Evolutionary conservation across 2,888 invertebrate genomes (phyloP), one percentile per base, ranked within the genome.

Genomic region (Heteropelma amictum): DNA sequence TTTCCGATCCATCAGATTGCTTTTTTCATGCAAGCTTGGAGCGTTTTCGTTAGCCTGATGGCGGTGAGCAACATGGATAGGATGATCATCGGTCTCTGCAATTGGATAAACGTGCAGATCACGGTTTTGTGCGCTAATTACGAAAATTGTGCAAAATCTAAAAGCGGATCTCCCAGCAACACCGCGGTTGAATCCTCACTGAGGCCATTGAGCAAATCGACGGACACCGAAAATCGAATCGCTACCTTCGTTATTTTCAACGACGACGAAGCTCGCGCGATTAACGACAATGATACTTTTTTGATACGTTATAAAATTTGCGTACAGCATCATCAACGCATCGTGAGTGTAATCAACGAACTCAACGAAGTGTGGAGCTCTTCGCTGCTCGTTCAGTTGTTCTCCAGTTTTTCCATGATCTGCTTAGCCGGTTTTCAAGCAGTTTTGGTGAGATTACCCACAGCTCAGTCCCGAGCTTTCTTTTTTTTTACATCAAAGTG

Each of bases 391-490:
- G 79, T 81, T 49, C 88, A 88, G 75, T 79, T 87, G 47, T 65
- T 86, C n/a, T 81, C 82, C n/a, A 87, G 87, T 47, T 84, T 82
- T 40, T 79, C 82, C 45, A 84, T 85, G 63, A 86, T 88, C 71
- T 87, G 87, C 65, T 71, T 87, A 49, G 85, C 86, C 23, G 84
- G 87, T 65, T 87, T 87, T 64, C 87, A 87, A 77, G 83, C 84
- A 2, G 77, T 83, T 49, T 75, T 82, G 72, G 83, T 84, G 69
- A 75, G 72, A 64, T 19, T 53, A 2, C 3, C n/a, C n/a, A n/a
- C n/a, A n/a, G n/a, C n/a, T n/a, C n/a, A n/a, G n/a, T n/a, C n/a
- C n/a, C n/a, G n/a, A n/a, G n/a, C n/a, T n/a, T n/a, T n/a, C n/a
- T n/a, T n/a, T n/a, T n/a, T n/a, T n/a, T n/a, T n/a, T n/a, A n/a